phyloP scores from a whole-genome alignment of 2,113 vertebrate species.

The Pteronura brasiliensis region DNA sequence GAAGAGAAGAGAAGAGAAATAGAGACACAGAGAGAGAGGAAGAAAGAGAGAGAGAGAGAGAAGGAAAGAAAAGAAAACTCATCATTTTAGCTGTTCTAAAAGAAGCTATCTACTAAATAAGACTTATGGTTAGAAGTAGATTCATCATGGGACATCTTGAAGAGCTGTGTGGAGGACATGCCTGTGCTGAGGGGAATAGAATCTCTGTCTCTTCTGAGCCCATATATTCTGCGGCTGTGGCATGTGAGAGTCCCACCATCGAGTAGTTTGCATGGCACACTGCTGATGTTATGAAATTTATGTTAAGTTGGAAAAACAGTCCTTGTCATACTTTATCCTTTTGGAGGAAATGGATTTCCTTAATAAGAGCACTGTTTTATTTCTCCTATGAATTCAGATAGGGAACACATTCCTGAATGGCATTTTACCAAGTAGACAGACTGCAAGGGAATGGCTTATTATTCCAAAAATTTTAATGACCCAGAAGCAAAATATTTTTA shows the following conservation, averaged over 20 bases:
- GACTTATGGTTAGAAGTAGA: neutral
- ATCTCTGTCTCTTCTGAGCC: neutral
- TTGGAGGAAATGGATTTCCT: conserved; percentile 52
- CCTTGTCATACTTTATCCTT: conserved; percentile 52
- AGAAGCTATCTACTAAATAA: neutral
- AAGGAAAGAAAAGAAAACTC: neutral
- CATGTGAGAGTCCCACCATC: neutral
- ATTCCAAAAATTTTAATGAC: conserved; percentile 51
- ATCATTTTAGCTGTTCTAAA: neutral
- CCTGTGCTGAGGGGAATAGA: neutral
- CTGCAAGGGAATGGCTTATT: neutral
- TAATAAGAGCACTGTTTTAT: conserved; percentile 50
- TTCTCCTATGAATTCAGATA: conserved; percentile 57
- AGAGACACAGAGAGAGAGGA: too few species aligned
- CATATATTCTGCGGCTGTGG: rapidly evolving
- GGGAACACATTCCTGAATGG: neutral
- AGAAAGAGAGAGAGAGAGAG: neutral
- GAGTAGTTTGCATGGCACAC: neutral
- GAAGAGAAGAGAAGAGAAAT: too few species aligned
- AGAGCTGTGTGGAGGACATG: neutral
- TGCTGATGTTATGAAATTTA: neutral
- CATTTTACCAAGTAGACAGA: neutral
- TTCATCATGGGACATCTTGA: rapidly evolving
- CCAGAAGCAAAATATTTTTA: conserved; percentile 56
- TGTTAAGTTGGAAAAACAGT: conserved; percentile 11